Percentiles rank a stretch among this genome's conserved stretches.
Conservation (phyloP, 1,140 invertebrate genomes). For the Andricus grossulariae region DNA sequence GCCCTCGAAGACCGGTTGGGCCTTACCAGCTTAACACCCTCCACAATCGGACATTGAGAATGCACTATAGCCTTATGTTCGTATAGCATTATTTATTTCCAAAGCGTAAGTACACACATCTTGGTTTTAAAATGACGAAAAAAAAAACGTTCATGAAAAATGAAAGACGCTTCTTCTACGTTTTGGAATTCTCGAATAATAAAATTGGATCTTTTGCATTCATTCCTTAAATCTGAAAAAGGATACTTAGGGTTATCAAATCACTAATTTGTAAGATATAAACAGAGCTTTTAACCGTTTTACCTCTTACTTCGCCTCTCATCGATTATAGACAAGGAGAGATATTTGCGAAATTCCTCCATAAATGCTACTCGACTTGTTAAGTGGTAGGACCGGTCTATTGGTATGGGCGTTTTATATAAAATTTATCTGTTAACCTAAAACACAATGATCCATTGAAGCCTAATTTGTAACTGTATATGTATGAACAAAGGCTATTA, state of each 20-base stretch:
- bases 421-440: conserved; percentile 34
- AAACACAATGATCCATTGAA: not conserved
- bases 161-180: not conserved
- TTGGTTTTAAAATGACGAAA: not conserved
- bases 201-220: too few species aligned
- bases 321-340: conserved; percentile 4
- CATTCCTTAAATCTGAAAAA: too few species aligned
- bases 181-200: too few species aligned
- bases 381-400: conserved; percentile 58
- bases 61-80: not conserved
- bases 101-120: not conserved
- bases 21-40: conserved; percentile 54
- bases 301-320: conserved; percentile 12
- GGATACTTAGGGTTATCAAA: too few species aligned
- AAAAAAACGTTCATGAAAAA: not conserved
- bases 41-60: conserved; percentile 41
- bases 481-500: not conserved
- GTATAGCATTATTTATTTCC: conserved; percentile 21
- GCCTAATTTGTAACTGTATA: not conserved
- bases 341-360: conserved; percentile 49
- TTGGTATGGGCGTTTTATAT: conserved; percentile 38
- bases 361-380: conserved; percentile 38
- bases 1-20: conserved; percentile 60
- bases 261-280: not conserved
- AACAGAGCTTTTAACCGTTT: not conserved